Conservation (phyloP, 2,888 invertebrate species). For the Mythimna pallens region DNA sequence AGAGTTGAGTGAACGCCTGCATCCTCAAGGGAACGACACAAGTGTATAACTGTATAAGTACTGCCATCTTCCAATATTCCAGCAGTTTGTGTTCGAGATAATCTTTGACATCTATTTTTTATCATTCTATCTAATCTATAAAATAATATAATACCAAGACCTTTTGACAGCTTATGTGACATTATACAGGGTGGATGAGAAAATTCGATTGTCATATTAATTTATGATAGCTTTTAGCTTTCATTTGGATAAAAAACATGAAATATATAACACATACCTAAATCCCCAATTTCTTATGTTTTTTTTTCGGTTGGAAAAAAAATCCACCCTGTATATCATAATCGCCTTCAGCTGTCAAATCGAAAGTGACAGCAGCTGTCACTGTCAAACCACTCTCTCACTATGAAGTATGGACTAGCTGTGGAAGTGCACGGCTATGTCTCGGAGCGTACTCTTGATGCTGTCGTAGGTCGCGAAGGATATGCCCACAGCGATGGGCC, state of each 20-base stretch:
- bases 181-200: conserved; percentile 33
- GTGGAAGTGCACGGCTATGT: conserved; percentile 69
- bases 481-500: conserved; percentile 97
- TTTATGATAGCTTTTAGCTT: background rate
- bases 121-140: conserved; percentile 4
- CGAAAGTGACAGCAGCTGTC: background rate
- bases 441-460: conserved; percentile 91
- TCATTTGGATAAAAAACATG: background rate
- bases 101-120: conserved; percentile 11
- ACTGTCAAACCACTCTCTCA: background rate
- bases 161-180: conserved; percentile 28
- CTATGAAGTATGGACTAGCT: conserved; percentile 56
- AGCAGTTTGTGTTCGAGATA: background rate
- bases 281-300: background rate
- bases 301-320: background rate
- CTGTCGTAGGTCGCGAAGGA: conserved; percentile 98
- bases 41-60: too few species aligned
- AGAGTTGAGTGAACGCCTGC: background rate
- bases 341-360: conserved; percentile 1
- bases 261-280: background rate
- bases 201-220: background rate
- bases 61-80: background rate
- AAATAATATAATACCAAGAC: conserved; percentile 3
- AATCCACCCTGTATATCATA: conserved; percentile 1
- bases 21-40: too few species aligned